These are phyloP conservation scores for Gobiocypris rarus DNA, from an alignment of 2,113 vertebrate genomes.

Conservation along the genomic window DNA sequence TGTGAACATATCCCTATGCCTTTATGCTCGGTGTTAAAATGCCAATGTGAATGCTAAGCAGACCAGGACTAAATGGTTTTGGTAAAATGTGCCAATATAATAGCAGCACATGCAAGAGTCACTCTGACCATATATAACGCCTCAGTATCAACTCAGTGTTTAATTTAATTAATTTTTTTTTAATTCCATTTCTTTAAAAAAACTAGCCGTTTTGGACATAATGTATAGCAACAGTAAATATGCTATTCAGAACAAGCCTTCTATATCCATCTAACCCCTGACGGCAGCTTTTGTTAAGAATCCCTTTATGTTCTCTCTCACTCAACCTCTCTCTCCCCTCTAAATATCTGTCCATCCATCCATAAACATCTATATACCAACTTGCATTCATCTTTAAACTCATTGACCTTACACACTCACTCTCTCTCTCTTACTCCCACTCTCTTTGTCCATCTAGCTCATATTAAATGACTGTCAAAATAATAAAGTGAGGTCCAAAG, in stretches of 20 bases:
- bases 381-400: constrained; percentile 41
- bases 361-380: constrained; percentile 39
- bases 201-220: no score
- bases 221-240: no score
- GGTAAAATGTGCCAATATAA: no score
- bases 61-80: no score
- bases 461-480: constrained; percentile 4
- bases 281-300: constrained; percentile 41
- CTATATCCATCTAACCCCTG: constrained; percentile 34
- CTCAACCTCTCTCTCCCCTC: constrained; percentile 25
- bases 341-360: constrained; percentile 25
- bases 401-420: not conserved
- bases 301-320: constrained; percentile 39
- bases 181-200: no score
- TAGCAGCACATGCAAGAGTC: no score
- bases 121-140: no score
- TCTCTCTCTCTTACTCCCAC: not conserved
- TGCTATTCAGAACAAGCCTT: not conserved
- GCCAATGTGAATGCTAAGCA: no score
- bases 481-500: not conserved
- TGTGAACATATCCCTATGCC: no score
- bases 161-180: no score
- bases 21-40: no score
- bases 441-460: not conserved
- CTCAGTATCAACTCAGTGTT: no score